phyloP scores from a whole-genome alignment of 2,888 invertebrate genomes.

The Pristionchus fissidentatus region DNA sequence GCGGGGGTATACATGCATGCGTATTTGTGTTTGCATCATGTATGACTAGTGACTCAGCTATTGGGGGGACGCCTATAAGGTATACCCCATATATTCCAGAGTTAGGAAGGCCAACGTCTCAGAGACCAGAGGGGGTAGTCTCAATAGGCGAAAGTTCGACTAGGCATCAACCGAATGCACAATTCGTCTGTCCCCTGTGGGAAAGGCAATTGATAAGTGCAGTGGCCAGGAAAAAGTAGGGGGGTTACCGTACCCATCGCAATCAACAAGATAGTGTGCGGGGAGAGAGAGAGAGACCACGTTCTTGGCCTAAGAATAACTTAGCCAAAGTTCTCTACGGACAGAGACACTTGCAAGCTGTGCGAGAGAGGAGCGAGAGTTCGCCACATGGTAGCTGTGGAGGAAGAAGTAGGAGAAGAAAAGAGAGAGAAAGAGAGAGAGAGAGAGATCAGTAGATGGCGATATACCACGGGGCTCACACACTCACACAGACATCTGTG shows the following conservation, averaged over 20 bases:
- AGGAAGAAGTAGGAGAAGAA: slow-evolving; percentile 4
- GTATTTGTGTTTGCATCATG: slow-evolving; percentile 3
- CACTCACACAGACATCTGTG: slow-evolving; percentile 27
- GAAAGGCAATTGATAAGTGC: no score
- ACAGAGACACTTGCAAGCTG: background rate
- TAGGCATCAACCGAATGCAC: background rate
- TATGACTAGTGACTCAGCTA: slow-evolving; percentile 29
- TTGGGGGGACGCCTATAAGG: no score
- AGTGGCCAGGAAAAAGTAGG: background rate
- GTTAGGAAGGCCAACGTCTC: background rate
- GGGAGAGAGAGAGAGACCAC: background rate
- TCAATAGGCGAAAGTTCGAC: background rate
- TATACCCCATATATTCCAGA: background rate
- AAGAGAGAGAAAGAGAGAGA: background rate
- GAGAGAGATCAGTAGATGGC: slow-evolving; percentile 9
- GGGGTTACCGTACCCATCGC: background rate
- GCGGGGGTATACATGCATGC: no score
- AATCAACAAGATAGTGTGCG: background rate
- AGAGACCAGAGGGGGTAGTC: background rate
- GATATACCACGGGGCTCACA: background rate
- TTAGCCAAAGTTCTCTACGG: background rate
- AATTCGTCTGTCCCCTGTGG: background rate
- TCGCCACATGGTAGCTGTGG: slow-evolving; percentile 25
- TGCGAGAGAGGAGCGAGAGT: background rate
- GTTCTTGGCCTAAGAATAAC: slow-evolving; percentile 21